Evolutionary conservation across 2,797 vertebrate genomes (phyloP).

Genomic region (Amazona ochrocephala): DNA sequence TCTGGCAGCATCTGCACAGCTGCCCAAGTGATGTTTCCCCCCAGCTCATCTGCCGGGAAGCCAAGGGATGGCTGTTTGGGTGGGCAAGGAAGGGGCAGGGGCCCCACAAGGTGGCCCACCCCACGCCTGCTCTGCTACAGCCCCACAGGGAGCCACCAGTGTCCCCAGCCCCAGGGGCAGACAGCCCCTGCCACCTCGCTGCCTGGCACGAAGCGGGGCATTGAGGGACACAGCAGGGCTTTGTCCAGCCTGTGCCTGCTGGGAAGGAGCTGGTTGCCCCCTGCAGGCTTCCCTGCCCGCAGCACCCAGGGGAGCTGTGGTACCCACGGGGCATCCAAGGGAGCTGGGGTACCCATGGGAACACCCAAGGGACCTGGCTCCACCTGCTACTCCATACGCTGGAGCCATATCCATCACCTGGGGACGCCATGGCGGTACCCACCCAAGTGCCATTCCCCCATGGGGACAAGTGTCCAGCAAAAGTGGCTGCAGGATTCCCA

Average conservation of each 20-base stretch:
- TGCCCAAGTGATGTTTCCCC: not conserved
- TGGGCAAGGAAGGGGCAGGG: not conserved
- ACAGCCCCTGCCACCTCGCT: conserved; percentile 11
- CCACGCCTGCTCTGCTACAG: not conserved
- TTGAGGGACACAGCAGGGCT: conserved; percentile 57
- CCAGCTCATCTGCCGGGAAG: rapidly evolving
- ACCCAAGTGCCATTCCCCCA: rapidly evolving
- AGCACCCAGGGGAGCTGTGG: not conserved
- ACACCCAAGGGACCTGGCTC: not conserved
- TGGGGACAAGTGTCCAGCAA: rapidly evolving
- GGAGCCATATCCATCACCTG: rapidly evolving
- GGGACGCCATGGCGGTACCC: not conserved
- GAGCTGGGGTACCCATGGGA: not conserved
- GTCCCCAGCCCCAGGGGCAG: not conserved
- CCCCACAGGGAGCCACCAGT: not conserved
- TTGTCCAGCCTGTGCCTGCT: not conserved
- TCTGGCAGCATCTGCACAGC: not conserved
- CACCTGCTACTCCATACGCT: not conserved
- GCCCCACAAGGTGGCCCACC: not conserved
- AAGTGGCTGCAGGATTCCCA: not conserved
- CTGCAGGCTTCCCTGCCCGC: conserved; percentile 19
- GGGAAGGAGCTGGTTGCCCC: conserved; percentile 41
- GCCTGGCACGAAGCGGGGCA: conserved; percentile 53
- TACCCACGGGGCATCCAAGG: not conserved
- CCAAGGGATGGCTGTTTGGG: not conserved